Conservation (phyloP, 2,113 vertebrate genomes). For the Monarcha castaneiventris region DNA sequence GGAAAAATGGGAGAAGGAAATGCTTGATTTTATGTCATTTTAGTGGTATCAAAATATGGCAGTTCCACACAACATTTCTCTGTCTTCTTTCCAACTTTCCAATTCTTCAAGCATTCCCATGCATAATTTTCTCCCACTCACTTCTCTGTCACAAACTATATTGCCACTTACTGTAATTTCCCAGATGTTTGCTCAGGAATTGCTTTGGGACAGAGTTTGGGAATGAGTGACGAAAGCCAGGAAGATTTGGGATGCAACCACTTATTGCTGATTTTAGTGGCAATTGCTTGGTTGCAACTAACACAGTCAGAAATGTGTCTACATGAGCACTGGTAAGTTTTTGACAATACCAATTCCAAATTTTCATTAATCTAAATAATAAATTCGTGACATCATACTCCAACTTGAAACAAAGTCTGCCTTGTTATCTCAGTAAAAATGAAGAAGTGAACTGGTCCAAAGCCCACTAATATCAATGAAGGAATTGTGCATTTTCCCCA, state of each 20-base stretch:
- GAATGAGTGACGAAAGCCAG: not conserved
- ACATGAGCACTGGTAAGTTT: not conserved
- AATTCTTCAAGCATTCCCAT: not conserved
- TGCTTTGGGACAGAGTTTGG: not conserved
- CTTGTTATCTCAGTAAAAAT: not conserved
- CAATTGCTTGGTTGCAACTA: not conserved
- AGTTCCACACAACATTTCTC: not conserved
- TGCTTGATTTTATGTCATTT: not conserved
- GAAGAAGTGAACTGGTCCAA: not conserved
- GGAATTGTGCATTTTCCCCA: not conserved
- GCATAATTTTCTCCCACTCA: not conserved
- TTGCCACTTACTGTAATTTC: not conserved
- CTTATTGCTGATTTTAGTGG: not conserved
- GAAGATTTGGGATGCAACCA: not conserved
- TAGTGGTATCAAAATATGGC: not conserved
- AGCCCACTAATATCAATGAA: not conserved
- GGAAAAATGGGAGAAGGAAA: not conserved
- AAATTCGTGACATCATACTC: not conserved
- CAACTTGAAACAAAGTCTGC: not conserved
- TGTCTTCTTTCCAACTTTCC: not conserved
- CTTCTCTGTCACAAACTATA: not conserved
- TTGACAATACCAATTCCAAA: not conserved
- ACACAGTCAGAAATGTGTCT: not conserved
- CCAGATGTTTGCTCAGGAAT: not conserved
- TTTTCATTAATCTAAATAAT: not conserved